Base-by-base conservation (phyloP, 1,140 invertebrate genomes). In the Drosophila sechellia region DNA sequence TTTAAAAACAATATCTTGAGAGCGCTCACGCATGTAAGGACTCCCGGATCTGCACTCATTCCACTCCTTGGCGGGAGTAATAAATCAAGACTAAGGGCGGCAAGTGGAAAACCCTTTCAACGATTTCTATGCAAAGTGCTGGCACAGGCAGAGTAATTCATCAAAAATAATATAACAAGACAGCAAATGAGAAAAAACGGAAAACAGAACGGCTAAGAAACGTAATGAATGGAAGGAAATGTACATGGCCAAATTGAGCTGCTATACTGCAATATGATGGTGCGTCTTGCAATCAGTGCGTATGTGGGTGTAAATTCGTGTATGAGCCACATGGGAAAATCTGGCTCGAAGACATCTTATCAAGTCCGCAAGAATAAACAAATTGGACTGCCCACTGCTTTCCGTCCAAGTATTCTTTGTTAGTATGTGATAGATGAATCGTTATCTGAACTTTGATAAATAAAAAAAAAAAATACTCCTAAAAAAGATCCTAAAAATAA, bases 1-100 rank as follows among this genome's bases (percentile, higher is more conserved):
- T 76, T 74, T 71, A 71, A 76, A 85, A 84, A 85, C 80, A 84
- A 84, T 85, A 85, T 79, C 57, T 70, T 53, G 68, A 55, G 42
- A 49, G 48, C 65, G 54, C 76, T 48, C 43, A 70, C 66, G 64
- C 66, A 70, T 56, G 63, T 68, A 35, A 17, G 53, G n/a, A 71
- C 4, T 17, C 25, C 53, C 31, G 31, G 17, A 37, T 35, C 20
- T 69, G 6, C 25, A 22, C 42, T 27, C 27, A n/a, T 34, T 46
- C 64, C 49, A 17, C 20, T 71, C 15, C 13, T 35, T n/a, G 13
- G 35, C 25, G 63, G 63, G 12, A 71, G 65, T 56, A 84, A 83
- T 83, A 83, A 84, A 84, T 83, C 79, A 83, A 76, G 55, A 79
- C 74, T 52, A 43, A 61, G 20, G 27, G 46, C 60, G 59, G 76